Evolutionary conservation across 2,113 vertebrate species (phyloP).

Genomic region (Labeo rohita): DNA sequence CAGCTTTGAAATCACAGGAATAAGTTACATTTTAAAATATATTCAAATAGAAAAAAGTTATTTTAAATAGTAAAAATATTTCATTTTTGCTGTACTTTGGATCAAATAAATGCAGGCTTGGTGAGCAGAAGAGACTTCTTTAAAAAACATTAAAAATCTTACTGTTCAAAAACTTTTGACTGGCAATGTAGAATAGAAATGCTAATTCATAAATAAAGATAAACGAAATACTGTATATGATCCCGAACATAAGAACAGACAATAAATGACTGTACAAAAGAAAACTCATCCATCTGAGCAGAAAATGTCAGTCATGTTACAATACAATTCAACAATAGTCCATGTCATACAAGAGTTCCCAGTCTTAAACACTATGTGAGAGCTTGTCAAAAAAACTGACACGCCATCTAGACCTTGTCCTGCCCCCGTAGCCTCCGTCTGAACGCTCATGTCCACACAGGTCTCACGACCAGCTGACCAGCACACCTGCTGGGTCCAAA

Average conservation of each 20-base stretch:
- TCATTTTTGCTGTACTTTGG: no score
- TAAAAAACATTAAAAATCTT: no score
- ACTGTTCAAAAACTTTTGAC: no score
- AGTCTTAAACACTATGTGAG: slow-evolving; percentile 27
- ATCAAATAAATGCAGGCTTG: no score
- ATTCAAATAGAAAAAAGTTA: no score
- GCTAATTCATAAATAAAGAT: neutral
- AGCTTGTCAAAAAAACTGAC: slow-evolving; percentile 28
- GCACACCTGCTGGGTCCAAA: slow-evolving; percentile 62
- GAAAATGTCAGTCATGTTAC: slow-evolving; percentile 36
- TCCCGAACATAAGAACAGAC: neutral
- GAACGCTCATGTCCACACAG: slow-evolving; percentile 53
- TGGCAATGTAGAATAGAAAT: neutral
- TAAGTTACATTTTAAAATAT: no score
- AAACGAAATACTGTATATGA: neutral
- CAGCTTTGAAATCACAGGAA: no score
- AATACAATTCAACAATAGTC: slow-evolving; percentile 24
- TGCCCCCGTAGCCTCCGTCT: slow-evolving; percentile 15
- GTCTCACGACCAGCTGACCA: slow-evolving; percentile 60
- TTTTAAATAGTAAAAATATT: no score
- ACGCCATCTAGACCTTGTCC: slow-evolving; percentile 13
- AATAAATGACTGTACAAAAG: neutral
- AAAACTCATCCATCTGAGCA: slow-evolving; percentile 8
- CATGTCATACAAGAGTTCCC: neutral
- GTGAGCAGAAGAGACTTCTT: no score